Evolutionary conservation across 2,888 invertebrate species (phyloP).

Genomic region (Portevinia maculata): DNA sequence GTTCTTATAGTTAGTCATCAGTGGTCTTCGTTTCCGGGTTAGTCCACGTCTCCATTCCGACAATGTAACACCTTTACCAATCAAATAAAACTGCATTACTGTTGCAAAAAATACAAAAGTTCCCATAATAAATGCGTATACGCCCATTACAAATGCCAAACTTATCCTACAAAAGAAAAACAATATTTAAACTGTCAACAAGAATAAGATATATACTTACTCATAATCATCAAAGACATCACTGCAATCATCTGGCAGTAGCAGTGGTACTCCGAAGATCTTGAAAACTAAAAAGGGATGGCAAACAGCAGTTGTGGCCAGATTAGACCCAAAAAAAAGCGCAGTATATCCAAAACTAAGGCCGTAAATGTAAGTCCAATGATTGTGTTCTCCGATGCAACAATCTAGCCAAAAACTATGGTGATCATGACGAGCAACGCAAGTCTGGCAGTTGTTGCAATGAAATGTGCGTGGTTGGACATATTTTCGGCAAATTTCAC

Average conservation of each 20-base stretch:
- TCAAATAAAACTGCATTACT: constrained; percentile 82
- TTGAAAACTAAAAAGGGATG: constrained; percentile 86
- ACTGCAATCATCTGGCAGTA: constrained; percentile 92
- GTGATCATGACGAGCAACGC: constrained; percentile 90
- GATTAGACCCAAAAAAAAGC: constrained; percentile 89
- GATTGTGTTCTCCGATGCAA: constrained; percentile 92
- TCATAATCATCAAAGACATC: constrained; percentile 91
- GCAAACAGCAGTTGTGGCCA: constrained; percentile 92
- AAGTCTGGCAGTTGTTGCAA: constrained; percentile 92
- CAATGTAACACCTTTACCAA: constrained; percentile 83
- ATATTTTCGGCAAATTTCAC: constrained; percentile 86
- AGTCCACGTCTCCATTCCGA: constrained; percentile 83
- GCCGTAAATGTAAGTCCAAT: constrained; percentile 88
- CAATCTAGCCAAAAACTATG: constrained; percentile 94
- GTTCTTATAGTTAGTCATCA: constrained; percentile 78
- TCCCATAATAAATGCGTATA: constrained; percentile 83
- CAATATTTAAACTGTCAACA: not conserved
- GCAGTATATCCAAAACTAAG: constrained; percentile 87
- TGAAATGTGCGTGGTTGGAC: constrained; percentile 89
- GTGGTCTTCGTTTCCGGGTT: constrained; percentile 77
- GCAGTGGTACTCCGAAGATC: constrained; percentile 83
- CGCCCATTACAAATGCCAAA: constrained; percentile 85
- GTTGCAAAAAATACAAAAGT: constrained; percentile 83
- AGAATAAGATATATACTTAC: constrained; percentile 84
- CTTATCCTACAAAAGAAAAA: constrained; percentile 82